Percentiles rank a stretch among this genome's conserved stretches.
Evolutionary conservation across 2,797 vertebrate species (phyloP).

Genomic region (Acanthiza pusilla): DNA sequence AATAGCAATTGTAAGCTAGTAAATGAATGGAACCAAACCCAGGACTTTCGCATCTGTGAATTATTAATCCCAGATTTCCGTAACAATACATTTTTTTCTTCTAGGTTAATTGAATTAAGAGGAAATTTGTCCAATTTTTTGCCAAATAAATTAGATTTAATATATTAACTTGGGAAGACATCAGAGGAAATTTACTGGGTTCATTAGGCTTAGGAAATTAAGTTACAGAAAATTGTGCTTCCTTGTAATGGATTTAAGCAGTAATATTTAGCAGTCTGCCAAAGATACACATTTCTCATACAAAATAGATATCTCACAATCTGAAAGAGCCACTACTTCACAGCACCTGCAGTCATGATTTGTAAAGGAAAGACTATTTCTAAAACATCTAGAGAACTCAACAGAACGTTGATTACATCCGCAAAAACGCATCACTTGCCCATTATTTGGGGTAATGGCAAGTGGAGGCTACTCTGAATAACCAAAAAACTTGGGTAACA

Average conservation of each 20-base stretch:
- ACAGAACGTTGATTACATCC: not conserved
- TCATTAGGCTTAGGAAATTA: constrained; percentile 82
- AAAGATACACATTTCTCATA: constrained; percentile 70
- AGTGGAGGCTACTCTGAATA: not conserved
- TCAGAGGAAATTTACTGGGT: constrained; percentile 77
- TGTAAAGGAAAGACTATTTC: not conserved
- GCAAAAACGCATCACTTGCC: not conserved
- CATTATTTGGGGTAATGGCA: not conserved
- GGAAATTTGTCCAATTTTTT: constrained; percentile 70
- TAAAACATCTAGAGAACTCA: not conserved
- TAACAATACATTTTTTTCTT: constrained; percentile 64
- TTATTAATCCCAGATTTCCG: constrained; percentile 67
- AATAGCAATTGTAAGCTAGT: not conserved
- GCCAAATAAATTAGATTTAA: constrained; percentile 76
- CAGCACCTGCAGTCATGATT: not conserved
- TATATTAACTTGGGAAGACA: constrained; percentile 77
- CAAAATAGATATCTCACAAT: constrained; percentile 56
- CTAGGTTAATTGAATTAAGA: constrained; percentile 73
- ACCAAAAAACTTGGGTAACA: not conserved
- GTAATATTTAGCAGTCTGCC: constrained; percentile 71
- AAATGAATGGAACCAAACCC: constrained; percentile 41
- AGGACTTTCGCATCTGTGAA: constrained; percentile 45
- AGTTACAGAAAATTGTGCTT: constrained; percentile 77
- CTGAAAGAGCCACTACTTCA: not conserved
- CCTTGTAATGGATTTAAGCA: constrained; percentile 75